Conservation (phyloP, 2,797 vertebrate species). For the Cossypha polioptera region DNA sequence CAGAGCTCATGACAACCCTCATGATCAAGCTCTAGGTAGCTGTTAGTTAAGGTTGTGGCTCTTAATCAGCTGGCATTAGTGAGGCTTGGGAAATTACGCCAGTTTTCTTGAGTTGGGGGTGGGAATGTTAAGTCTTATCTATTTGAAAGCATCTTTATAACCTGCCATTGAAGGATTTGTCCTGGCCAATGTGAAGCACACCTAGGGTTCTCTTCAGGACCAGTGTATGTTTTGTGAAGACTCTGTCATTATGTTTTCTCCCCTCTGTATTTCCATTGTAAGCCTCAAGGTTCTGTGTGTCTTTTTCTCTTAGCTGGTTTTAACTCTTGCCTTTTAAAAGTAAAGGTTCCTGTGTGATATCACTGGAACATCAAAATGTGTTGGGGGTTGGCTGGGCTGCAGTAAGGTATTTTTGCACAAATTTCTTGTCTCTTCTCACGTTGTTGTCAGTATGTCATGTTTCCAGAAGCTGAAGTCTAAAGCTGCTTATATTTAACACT, state of each 20-base stretch:
- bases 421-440: not conserved
- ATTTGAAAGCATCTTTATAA: not conserved
- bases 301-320: not conserved
- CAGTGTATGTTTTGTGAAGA: not conserved
- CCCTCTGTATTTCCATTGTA: not conserved
- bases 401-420: not conserved
- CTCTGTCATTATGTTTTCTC: not conserved
- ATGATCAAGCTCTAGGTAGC: not conserved
- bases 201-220: not conserved
- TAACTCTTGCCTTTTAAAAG: not conserved
- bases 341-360: not conserved
- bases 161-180: not conserved
- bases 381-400: not conserved
- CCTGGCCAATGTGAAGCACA: not conserved
- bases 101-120: not conserved
- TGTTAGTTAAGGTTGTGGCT: not conserved
- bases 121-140: not conserved
- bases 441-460: not conserved
- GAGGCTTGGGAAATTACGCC: not conserved
- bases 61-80: not conserved
- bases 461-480: slow-evolving; percentile 5
- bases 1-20: not conserved
- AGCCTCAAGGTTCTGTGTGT: not conserved
- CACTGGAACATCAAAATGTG: not conserved
- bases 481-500: not conserved